Conservation (phyloP, 2,888 invertebrate genomes). For the Netelia inedita region DNA sequence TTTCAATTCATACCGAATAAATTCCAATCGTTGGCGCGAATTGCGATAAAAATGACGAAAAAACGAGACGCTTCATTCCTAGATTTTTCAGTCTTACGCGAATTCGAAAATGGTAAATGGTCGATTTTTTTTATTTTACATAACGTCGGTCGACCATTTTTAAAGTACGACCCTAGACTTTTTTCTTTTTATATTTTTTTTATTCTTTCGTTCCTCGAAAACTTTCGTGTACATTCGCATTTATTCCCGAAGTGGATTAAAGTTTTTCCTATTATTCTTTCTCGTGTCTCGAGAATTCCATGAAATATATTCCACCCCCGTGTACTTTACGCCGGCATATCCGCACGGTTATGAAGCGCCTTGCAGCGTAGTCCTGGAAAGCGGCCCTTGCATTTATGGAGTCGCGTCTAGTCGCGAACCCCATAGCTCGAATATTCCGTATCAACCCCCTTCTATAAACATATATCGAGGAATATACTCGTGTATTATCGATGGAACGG, state of each 20-base stretch:
- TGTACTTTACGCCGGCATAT: not conserved
- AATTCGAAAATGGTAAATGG: too few species aligned
- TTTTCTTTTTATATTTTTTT: not conserved
- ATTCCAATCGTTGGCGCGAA: too few species aligned
- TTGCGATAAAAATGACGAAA: too few species aligned
- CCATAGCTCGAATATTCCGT: constrained; percentile 23
- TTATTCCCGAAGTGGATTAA: constrained; percentile 15
- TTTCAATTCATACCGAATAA: too few species aligned
- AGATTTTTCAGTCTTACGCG: too few species aligned
- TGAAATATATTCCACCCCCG: constrained; percentile 11
- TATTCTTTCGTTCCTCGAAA: not conserved
- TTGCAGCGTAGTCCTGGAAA: constrained; percentile 20
- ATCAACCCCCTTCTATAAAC: constrained; percentile 3
- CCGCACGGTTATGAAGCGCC: constrained; percentile 19
- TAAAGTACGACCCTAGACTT: not conserved
- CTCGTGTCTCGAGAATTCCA: constrained; percentile 15
- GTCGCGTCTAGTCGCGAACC: constrained; percentile 43
- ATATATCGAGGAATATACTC: constrained; percentile 46
- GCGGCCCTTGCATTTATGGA: constrained; percentile 60
- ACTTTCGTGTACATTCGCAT: not conserved
- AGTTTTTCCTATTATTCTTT: constrained; percentile 25
- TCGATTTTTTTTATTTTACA: too few species aligned
- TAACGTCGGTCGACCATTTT: too few species aligned
- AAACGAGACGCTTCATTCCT: too few species aligned
- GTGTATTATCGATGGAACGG: constrained; percentile 68